phyloP scores from a whole-genome alignment of 2,888 invertebrate genomes.

The Odontomyia ornata region DNA sequence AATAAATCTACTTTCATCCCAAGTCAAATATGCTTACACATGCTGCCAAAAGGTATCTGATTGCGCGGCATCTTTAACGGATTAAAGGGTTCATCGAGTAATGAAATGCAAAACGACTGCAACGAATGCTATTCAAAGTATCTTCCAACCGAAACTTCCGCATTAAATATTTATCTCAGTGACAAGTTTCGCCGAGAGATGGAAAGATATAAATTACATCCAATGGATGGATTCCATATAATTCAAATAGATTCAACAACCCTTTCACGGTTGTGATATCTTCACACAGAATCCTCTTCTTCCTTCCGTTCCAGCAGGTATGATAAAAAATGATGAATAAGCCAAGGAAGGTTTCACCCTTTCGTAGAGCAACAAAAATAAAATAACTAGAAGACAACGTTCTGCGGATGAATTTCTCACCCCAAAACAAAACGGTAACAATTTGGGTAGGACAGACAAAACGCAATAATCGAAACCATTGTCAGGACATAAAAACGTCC shows the following conservation, averaged over 20 bases:
- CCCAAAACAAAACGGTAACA: slow-evolving; percentile 7
- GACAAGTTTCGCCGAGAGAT: background rate
- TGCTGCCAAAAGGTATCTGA: background rate
- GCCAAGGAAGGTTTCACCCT: too few species aligned
- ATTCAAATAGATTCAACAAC: background rate
- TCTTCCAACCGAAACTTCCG: slow-evolving; percentile 1
- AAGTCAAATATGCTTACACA: background rate
- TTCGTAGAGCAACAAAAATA: too few species aligned
- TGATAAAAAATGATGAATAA: background rate
- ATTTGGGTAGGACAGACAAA: slow-evolving; percentile 24
- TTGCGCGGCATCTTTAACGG: background rate
- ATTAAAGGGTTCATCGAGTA: background rate
- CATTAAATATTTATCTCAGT: background rate
- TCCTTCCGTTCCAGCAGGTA: background rate
- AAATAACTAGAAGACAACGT: background rate
- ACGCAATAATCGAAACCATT: slow-evolving; percentile 38
- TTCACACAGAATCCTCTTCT: background rate
- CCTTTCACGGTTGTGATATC: background rate
- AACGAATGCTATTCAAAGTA: background rate
- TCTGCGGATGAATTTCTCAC: slow-evolving; percentile 31
- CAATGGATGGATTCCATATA: background rate
- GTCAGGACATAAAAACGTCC: slow-evolving; percentile 37
- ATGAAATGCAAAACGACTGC: background rate
- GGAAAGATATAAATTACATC: slow-evolving; percentile 1
- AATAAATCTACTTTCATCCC: background rate